phyloP scores from a whole-genome alignment of 2,113 vertebrate species.

The Hypocryptadius cinnamomeus region DNA sequence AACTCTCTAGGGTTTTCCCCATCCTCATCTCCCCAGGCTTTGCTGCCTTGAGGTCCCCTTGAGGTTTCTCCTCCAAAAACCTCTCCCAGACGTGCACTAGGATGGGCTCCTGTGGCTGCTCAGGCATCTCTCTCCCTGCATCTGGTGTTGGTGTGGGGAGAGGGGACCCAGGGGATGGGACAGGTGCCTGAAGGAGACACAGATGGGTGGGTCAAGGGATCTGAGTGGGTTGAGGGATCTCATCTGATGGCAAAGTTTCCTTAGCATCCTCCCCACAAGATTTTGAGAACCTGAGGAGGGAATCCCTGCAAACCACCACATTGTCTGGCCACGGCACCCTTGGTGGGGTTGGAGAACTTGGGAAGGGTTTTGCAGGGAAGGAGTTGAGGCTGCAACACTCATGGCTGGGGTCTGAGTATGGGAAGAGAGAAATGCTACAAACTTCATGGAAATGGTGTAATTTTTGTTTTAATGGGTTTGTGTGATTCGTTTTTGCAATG shows the following conservation, averaged over 20 bases:
- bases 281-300: not conserved
- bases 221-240: not conserved
- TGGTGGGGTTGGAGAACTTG: not conserved
- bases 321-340: not conserved
- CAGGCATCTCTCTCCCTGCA: not conserved
- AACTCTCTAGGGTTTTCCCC: not conserved
- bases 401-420: not conserved
- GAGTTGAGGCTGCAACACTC: not conserved
- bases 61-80: not conserved
- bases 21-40: not conserved
- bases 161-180: not conserved
- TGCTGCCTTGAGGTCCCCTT: not conserved
- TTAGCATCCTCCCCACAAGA: fast-evolving
- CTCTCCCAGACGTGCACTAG: fast-evolving
- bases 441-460: not conserved
- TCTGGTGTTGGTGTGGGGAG: fast-evolving
- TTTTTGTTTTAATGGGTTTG: not conserved
- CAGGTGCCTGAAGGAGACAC: fast-evolving
- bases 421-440: not conserved
- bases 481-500: not conserved
- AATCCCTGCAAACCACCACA: fast-evolving
- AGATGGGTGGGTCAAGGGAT: fast-evolving
- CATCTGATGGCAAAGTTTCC: not conserved
- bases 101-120: not conserved
- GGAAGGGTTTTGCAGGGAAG: not conserved